Conservation (phyloP, 2,888 invertebrate species). For the Scaptomyza reducta region DNA sequence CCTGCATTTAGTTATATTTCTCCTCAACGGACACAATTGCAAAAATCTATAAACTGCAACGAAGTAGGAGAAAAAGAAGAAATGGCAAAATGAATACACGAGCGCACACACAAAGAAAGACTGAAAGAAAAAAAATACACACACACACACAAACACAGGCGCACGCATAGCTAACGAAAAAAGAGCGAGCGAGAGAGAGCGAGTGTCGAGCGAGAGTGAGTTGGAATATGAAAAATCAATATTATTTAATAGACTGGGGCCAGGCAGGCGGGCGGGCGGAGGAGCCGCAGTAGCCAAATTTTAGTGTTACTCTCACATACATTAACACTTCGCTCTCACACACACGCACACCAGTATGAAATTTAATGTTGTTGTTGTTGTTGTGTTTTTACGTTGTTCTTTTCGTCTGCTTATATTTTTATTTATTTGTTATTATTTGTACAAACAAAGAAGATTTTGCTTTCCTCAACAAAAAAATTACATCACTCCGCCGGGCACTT, state of each 20-base stretch:
- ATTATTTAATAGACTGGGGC: slow-evolving; percentile 73
- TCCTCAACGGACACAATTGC: slow-evolving; percentile 75
- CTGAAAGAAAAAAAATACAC: slow-evolving; percentile 52
- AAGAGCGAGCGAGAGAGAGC: slow-evolving; percentile 38
- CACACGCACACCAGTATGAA: slow-evolving; percentile 41
- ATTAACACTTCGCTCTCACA: slow-evolving; percentile 40
- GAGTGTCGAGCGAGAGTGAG: slow-evolving; percentile 52
- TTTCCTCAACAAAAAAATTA: slow-evolving; percentile 56
- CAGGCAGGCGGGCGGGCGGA: slow-evolving; percentile 26
- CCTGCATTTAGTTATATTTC: slow-evolving; percentile 78
- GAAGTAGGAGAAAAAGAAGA: slow-evolving; percentile 63
- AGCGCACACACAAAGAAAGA: slow-evolving; percentile 57
- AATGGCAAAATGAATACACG: slow-evolving; percentile 63
- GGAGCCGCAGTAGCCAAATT: slow-evolving; percentile 50
- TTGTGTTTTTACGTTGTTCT: slow-evolving; percentile 66
- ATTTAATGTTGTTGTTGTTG: slow-evolving; percentile 65
- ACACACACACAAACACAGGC: slow-evolving; percentile 34
- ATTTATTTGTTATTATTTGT: slow-evolving; percentile 59
- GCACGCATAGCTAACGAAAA: slow-evolving; percentile 46
- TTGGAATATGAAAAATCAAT: slow-evolving; percentile 78
- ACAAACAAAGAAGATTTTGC: slow-evolving; percentile 69
- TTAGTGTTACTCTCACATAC: slow-evolving; percentile 43
- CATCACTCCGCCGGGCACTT: slow-evolving; percentile 56
- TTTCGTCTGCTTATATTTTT: slow-evolving; percentile 56
- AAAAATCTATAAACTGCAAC: slow-evolving; percentile 83